Evolutionary conservation across 2,113 vertebrate species (phyloP).

Genomic region (Perognathus longimembris): DNA sequence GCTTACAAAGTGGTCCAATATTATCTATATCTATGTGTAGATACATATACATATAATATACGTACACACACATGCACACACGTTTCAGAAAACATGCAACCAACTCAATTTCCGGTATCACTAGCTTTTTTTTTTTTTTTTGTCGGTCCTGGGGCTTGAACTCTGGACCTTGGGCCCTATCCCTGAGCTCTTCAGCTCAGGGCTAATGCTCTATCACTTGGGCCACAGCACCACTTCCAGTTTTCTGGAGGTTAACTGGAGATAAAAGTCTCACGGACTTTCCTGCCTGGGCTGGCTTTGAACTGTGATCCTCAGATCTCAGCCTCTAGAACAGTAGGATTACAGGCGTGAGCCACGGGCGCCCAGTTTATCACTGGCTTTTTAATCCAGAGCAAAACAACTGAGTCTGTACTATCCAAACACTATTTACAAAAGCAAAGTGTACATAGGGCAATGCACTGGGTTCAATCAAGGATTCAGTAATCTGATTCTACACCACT

Average conservation of each 20-base stretch:
- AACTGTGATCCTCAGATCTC: too few relatives aligned
- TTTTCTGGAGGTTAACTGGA: too few relatives aligned
- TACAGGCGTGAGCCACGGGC: too few relatives aligned
- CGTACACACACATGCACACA: background rate
- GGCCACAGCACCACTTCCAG: too few relatives aligned
- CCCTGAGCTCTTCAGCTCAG: too few relatives aligned
- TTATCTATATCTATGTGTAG: background rate
- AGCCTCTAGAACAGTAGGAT: too few relatives aligned
- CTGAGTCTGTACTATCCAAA: conserved; percentile 28
- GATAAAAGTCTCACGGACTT: too few relatives aligned
- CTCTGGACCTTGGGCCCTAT: too few relatives aligned
- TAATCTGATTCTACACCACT: background rate
- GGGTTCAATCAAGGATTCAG: conserved; percentile 16
- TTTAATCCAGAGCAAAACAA: conserved; percentile 35
- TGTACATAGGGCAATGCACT: background rate
- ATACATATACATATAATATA: background rate
- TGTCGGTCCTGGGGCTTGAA: too few relatives aligned
- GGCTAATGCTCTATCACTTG: too few relatives aligned
- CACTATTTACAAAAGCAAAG: conserved; percentile 11
- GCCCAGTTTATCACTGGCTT: background rate
- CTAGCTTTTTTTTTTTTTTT: background rate
- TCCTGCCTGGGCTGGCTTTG: too few relatives aligned
- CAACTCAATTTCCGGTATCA: conserved; percentile 9
- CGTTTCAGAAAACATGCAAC: background rate
- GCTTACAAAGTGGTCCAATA: conserved; percentile 7